Conservation (phyloP, 2,113 vertebrate species). For the Lophotis ruficrista region DNA sequence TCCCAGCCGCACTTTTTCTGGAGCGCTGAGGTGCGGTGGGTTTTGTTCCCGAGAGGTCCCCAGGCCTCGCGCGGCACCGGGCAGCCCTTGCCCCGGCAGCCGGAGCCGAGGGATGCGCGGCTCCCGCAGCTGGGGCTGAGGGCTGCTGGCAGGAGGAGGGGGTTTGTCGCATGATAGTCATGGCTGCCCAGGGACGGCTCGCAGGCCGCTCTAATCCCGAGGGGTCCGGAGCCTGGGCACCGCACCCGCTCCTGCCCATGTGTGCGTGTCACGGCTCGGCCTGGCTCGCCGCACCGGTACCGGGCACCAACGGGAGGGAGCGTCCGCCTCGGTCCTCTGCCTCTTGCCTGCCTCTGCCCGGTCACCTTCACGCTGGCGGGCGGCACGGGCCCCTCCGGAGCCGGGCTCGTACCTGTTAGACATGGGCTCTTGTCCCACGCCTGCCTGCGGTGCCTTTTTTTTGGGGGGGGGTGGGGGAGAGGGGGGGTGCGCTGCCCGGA, state of each 20-base stretch:
- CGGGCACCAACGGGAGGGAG: background rate
- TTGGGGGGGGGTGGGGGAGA: background rate
- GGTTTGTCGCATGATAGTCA: slow-evolving; percentile 29
- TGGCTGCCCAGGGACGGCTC: slow-evolving; percentile 41
- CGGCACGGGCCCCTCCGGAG: background rate
- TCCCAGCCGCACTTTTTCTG: background rate
- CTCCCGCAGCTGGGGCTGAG: background rate
- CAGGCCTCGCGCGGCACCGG: background rate
- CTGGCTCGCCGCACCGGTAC: background rate
- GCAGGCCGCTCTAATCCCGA: background rate
- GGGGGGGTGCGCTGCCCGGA: background rate
- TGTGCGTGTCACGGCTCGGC: background rate
- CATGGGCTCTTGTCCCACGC: background rate
- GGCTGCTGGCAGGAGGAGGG: background rate
- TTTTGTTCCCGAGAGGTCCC: background rate
- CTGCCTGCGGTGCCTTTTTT: background rate
- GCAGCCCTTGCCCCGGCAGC: background rate
- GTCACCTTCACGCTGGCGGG: background rate
- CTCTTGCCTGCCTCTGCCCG: background rate
- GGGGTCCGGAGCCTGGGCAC: background rate
- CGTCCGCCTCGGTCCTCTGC: background rate
- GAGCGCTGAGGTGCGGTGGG: background rate
- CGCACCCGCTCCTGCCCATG: background rate
- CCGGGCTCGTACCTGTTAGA: background rate
- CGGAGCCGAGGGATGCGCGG: background rate